A percentile compares a stretch with the other conserved stretches of the same genome.
Conservation (phyloP, 2,888 invertebrate genomes). For the Anticlea derivata region DNA sequence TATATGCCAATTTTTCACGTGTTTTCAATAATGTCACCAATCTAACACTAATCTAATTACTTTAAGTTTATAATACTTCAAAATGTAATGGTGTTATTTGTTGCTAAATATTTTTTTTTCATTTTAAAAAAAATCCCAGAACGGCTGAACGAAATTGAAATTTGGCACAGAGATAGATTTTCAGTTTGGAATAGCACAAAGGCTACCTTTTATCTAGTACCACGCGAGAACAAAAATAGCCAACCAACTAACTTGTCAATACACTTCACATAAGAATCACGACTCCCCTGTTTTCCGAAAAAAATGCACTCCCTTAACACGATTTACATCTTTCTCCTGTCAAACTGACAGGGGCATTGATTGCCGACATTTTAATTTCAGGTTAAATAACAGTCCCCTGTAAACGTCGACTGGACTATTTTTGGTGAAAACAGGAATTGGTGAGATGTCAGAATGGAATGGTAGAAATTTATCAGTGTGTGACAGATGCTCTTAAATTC, state of each 20-base stretch:
- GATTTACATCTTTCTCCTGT: slow-evolving; percentile 57
- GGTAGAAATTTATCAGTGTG: slow-evolving; percentile 54
- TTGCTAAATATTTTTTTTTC: too few species aligned
- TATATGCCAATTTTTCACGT: too few species aligned
- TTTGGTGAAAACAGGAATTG: slow-evolving; percentile 53
- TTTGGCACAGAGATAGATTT: too few species aligned
- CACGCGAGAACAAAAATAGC: slow-evolving; percentile 55
- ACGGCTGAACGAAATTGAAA: too few species aligned
- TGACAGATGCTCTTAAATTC: slow-evolving; percentile 51
- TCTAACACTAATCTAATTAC: too few species aligned
- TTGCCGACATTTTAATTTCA: slow-evolving; percentile 80
- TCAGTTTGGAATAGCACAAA: too few species aligned
- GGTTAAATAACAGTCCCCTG: slow-evolving; percentile 71
- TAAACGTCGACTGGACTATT: slow-evolving; percentile 51
- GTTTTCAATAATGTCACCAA: too few species aligned
- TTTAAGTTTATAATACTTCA: too few species aligned
- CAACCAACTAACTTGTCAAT: slow-evolving; percentile 59
- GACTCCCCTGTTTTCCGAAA: slow-evolving; percentile 42
- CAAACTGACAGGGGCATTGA: slow-evolving; percentile 70
- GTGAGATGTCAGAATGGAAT: slow-evolving; percentile 48
- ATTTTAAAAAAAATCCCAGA: too few species aligned
- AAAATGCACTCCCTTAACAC: slow-evolving; percentile 55
- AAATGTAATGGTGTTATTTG: too few species aligned
- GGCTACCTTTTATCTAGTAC: too few species aligned
- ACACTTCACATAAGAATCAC: slow-evolving; percentile 43